Evolutionary conservation across 2,888 invertebrate genomes (phyloP).

Genomic region (Axea sp.): DNA sequence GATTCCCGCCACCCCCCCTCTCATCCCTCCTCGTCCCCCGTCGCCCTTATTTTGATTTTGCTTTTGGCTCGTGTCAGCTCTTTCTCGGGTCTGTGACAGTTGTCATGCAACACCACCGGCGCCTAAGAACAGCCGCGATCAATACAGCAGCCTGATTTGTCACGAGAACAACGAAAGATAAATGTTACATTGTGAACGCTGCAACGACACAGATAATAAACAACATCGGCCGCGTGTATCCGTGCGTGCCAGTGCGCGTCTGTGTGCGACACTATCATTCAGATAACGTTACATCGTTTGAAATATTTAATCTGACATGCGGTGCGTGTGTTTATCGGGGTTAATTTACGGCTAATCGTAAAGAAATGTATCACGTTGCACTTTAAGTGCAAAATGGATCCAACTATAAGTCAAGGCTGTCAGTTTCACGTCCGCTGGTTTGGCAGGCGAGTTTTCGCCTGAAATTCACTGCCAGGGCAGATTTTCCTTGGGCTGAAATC

Average conservation of each 20-base stretch:
- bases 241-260: neutral
- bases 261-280: slow-evolving; percentile 8
- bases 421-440: neutral
- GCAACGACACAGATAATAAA: slow-evolving; percentile 9
- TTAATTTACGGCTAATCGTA: slow-evolving; percentile 26
- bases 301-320: slow-evolving; percentile 12
- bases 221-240: slow-evolving; percentile 1
- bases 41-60: neutral
- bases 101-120: neutral
- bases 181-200: slow-evolving; percentile 1
- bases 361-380: too few species aligned
- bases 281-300: slow-evolving; percentile 15
- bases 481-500: too few species aligned
- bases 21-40: neutral
- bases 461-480: too few species aligned
- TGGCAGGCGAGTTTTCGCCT: too few species aligned
- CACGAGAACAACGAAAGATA: slow-evolving; percentile 7
- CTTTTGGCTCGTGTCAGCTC: neutral
- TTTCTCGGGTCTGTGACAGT: neutral
- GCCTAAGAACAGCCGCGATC: neutral
- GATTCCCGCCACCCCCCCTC: neutral
- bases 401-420: slow-evolving; percentile 3
- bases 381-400: neutral
- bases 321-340: slow-evolving; percentile 26
- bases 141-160: slow-evolving; percentile 3